Evolutionary conservation across 2,113 vertebrate genomes (phyloP).

Genomic region (Ptilorrhoa leucosticta): DNA sequence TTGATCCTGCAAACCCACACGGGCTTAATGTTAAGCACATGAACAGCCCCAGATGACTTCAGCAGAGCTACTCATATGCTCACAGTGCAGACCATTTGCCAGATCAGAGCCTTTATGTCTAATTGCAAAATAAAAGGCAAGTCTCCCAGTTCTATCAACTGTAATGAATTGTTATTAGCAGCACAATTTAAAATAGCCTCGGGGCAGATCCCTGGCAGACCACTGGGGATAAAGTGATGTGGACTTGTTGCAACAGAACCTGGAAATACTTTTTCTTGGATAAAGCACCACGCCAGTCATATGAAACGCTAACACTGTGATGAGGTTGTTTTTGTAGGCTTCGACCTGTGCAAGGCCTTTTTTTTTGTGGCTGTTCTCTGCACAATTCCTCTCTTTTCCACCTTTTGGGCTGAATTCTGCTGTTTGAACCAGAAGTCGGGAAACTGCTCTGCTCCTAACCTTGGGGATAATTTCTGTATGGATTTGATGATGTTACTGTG

Average conservation of each 20-base stretch:
- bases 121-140: constrained; percentile 49
- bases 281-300: background rate
- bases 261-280: constrained; percentile 37
- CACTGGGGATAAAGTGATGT: constrained; percentile 22
- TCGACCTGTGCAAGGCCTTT: background rate
- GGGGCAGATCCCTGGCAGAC: constrained; percentile 7
- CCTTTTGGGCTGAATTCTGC: background rate
- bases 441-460: background rate
- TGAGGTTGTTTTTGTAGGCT: background rate
- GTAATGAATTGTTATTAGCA: constrained; percentile 30
- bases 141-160: constrained; percentile 16
- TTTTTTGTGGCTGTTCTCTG: background rate
- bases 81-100: background rate
- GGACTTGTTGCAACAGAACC: constrained; percentile 43
- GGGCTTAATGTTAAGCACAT: background rate
- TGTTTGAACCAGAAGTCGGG: background rate
- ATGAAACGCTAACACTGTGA: background rate
- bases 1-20: background rate
- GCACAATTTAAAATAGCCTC: constrained; percentile 5
- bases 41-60: constrained; percentile 22
- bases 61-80: background rate
- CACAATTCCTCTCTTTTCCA: background rate
- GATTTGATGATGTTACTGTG: background rate
- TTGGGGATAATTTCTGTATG: background rate
- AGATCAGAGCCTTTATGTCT: constrained; percentile 11